These are phyloP conservation scores for Perodicticus potto DNA, from an alignment of 2,797 vertebrate genomes.

Conservation along the genomic window DNA sequence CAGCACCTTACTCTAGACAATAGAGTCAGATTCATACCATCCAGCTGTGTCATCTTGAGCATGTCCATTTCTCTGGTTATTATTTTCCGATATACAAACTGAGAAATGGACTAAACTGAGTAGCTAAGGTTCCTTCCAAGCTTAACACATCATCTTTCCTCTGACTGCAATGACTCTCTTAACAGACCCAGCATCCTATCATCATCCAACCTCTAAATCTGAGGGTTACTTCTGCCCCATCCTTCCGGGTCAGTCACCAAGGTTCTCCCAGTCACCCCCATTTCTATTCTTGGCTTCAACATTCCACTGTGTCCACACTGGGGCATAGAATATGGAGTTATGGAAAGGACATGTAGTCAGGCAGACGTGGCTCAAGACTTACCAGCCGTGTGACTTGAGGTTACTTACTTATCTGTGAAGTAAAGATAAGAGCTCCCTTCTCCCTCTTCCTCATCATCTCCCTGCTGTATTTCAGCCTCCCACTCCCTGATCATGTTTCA, in stretches of 20 bases:
- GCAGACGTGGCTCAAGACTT: background rate
- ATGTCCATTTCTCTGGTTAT: background rate
- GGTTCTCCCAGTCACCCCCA: background rate
- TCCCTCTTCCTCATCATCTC: background rate
- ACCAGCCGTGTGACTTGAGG: background rate
- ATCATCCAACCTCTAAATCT: background rate
- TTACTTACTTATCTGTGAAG: background rate
- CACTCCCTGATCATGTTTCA: background rate
- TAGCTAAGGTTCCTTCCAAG: background rate
- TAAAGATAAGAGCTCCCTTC: background rate
- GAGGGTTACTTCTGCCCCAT: background rate
- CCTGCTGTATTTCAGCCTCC: background rate
- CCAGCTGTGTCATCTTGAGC: background rate
- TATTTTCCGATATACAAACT: conserved; percentile 38
- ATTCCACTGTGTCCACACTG: background rate
- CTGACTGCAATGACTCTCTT: background rate
- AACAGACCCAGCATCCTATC: background rate
- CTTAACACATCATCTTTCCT: conserved; percentile 22
- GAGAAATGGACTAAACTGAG: background rate
- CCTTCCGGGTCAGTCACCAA: background rate
- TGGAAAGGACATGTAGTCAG: background rate
- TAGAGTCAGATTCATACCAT: background rate
- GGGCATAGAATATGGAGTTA: background rate
- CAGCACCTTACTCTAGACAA: background rate
- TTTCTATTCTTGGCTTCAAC: background rate